Conservation (phyloP, 2,113 vertebrate genomes). For the Trichomycterus rosablanca region DNA sequence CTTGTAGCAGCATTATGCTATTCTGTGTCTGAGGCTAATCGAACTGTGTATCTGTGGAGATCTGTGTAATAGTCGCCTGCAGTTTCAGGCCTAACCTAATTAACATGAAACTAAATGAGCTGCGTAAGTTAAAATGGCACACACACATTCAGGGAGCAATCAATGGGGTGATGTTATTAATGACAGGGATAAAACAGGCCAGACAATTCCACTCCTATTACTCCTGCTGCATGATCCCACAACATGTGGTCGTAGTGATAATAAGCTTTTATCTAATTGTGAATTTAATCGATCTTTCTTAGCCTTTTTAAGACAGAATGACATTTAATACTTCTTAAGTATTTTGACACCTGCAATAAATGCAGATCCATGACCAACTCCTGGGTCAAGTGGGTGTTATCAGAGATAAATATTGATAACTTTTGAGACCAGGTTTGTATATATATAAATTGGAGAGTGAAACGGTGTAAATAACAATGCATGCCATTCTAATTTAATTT, state of each 20-base stretch:
- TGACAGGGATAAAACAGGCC: constrained; percentile 23
- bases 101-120: constrained; percentile 28
- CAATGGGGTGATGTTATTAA: constrained; percentile 42
- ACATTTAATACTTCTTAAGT: too few species aligned
- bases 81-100: constrained; percentile 26
- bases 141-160: constrained; percentile 20
- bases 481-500: too few species aligned
- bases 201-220: constrained; percentile 40
- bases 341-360: constrained; percentile 11
- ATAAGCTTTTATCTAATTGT: constrained; percentile 40
- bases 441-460: neutral
- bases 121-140: constrained; percentile 18
- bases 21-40: neutral
- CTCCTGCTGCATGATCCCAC: constrained; percentile 12
- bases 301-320: constrained; percentile 10
- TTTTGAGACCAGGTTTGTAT: neutral
- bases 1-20: too few species aligned
- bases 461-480: too few species aligned
- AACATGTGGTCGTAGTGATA: constrained; percentile 38
- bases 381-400: constrained; percentile 2
- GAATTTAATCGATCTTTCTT: constrained; percentile 37
- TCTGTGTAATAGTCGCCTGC: constrained; percentile 8
- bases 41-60: neutral
- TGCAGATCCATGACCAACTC: neutral
- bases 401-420: neutral